Base-by-base conservation (phyloP, 2,888 invertebrate genomes). In the Phaedon cochleariae region DNA sequence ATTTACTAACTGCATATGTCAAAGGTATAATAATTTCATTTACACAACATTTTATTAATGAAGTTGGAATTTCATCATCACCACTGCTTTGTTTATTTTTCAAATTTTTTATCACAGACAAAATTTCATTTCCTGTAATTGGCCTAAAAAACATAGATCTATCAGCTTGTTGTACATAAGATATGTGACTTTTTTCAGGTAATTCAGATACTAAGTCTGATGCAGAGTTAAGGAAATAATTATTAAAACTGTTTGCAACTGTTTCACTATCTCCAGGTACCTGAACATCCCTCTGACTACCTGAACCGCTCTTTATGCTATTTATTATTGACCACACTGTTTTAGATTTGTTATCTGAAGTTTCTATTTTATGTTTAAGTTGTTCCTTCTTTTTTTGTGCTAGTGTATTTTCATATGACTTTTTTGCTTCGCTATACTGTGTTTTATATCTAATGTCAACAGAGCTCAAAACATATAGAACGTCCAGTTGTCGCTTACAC, bases 11-110 rank as follows among this genome's bases (percentile, higher is more conserved):
- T 45, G 26, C 26, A 18, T 58, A n/a, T 7, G 17, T 41, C 21
- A 58, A 37, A 34, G 54, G 54, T 2, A 20, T 21, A 34, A 5
- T n/a, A 5, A 31, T 21, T 17, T 58, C 45, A 15, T 21, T 7
- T 22, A 17, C 18, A 31, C 55, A 55, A 55, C n/a, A 29, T 29
- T 55, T 55, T 37, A 55, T n/a, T 31, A 55, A 10, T n/a, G 20
- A 18, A 12, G 31, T 55, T n/a, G 55, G 55, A 4, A 55, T 55
- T 37, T 55, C 55, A 55, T 54, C 54, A 29, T 7, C 9, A n/a
- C 54, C 54, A 20, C 10, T n/a, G 26, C 26, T 26, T 26, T 26
- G 26, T 26, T 26, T 26, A 26, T 26, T 26, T 26, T 26, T 26
- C 26, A 26, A 26, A 26, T 26, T 26, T 26, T 26, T 26, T 26